These are phyloP conservation scores for Tamias sibiricus DNA, from an alignment of 2,113 vertebrate species.

Conservation along the genomic window DNA sequence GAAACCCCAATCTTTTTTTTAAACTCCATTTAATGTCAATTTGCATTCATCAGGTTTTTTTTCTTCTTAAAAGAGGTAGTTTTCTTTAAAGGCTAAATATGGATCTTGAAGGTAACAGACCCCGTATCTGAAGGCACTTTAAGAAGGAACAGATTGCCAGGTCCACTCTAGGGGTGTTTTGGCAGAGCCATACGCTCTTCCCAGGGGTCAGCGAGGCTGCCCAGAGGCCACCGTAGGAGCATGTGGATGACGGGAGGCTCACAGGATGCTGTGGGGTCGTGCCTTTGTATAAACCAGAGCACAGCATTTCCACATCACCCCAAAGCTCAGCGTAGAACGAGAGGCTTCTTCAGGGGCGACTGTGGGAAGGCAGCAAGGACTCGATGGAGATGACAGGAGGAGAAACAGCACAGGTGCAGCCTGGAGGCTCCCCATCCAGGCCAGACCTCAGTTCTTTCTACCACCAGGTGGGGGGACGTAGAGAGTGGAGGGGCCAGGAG, in stretches of 20 bases:
- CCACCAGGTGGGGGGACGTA: too few species aligned
- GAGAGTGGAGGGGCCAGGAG: too few species aligned
- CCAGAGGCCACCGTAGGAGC: too few species aligned
- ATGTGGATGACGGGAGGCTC: too few species aligned
- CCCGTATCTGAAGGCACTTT: not conserved
- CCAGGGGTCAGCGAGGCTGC: too few species aligned
- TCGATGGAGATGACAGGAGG: not conserved
- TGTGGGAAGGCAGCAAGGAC: accelerated
- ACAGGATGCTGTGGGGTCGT: too few species aligned
- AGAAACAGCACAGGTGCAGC: not conserved
- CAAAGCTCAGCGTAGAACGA: not conserved
- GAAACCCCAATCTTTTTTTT: conserved; percentile 49
- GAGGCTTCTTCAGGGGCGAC: not conserved
- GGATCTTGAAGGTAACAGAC: not conserved
- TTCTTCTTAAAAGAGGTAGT: conserved; percentile 45
- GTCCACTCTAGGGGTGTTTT: not conserved
- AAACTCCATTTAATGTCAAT: conserved; percentile 68
- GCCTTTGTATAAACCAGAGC: not conserved
- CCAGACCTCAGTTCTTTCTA: too few species aligned
- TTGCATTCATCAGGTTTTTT: conserved; percentile 55
- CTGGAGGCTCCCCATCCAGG: not conserved
- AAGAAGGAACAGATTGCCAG: not conserved
- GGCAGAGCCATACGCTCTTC: accelerated
- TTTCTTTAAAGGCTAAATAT: not conserved
- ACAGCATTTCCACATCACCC: not conserved